Evolutionary conservation across 1,140 invertebrate genomes (phyloP).

Genomic region (Vanessa tameamea): DNA sequence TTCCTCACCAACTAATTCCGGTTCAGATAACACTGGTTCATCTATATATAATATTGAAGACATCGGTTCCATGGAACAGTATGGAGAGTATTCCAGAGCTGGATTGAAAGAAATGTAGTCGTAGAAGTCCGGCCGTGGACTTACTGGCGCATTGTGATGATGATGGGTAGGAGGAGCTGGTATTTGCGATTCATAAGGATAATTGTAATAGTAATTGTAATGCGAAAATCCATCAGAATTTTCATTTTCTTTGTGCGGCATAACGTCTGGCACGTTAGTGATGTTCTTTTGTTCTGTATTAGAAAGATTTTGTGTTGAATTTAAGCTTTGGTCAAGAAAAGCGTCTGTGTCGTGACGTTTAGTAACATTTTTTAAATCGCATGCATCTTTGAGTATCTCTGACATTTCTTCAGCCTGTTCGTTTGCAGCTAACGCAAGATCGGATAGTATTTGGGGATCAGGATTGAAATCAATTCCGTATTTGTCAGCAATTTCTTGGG

Average conservation of each 20-base stretch:
- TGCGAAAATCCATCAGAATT: slow-evolving; percentile 5
- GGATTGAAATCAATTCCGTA: slow-evolving; percentile 67
- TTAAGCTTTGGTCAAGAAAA: background rate
- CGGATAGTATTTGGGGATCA: slow-evolving; percentile 66
- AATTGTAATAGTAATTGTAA: slow-evolving; percentile 47
- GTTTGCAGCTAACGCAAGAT: slow-evolving; percentile 62
- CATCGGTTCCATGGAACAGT: slow-evolving; percentile 54
- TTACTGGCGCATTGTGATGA: slow-evolving; percentile 44
- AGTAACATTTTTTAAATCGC: slow-evolving; percentile 49
- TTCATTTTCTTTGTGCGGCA: background rate
- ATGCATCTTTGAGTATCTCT: slow-evolving; percentile 59
- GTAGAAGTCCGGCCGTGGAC: slow-evolving; percentile 57
- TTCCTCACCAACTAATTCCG: slow-evolving; percentile 65
- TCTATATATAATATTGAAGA: slow-evolving; percentile 41
- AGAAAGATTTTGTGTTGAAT: background rate
- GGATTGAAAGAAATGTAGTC: slow-evolving; percentile 54
- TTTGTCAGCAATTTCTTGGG: slow-evolving; percentile 75
- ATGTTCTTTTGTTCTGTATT: background rate
- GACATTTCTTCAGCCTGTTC: slow-evolving; percentile 66
- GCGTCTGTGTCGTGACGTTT: slow-evolving; percentile 37
- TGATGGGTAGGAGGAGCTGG: slow-evolving; percentile 43
- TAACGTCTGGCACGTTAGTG: background rate
- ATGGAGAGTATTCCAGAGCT: slow-evolving; percentile 51
- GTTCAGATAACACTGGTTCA: slow-evolving; percentile 50
- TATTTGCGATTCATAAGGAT: slow-evolving; percentile 57